Conservation (phyloP, 2,888 invertebrate genomes). For the Drosophila pseudotakahashii region DNA sequence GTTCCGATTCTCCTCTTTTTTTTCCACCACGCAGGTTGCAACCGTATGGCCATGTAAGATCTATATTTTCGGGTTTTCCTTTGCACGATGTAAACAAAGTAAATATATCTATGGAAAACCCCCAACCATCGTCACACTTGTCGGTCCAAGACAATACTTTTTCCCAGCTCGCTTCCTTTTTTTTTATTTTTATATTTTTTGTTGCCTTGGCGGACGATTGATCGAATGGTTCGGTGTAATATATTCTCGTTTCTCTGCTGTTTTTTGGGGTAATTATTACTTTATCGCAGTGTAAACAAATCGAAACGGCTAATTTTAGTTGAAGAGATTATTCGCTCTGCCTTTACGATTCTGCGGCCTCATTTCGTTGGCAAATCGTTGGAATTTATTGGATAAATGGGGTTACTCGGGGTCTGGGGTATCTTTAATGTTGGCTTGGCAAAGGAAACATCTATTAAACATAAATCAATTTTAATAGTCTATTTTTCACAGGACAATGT, state of each 20-base stretch:
- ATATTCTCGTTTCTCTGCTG: conserved; percentile 50
- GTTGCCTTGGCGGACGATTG: conserved; percentile 25
- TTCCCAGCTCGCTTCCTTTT: conserved; percentile 15
- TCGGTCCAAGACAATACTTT: conserved; percentile 53
- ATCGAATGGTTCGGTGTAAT: conserved; percentile 36
- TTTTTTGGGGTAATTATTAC: conserved; percentile 81
- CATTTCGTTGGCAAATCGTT: conserved; percentile 40
- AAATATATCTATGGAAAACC: not conserved
- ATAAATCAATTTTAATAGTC: conserved; percentile 3
- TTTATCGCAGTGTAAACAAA: conserved; percentile 70
- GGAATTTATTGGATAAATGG: conserved; percentile 14
- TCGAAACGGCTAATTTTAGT: conserved; percentile 71
- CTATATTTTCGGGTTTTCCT: conserved; percentile 45
- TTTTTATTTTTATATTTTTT: conserved; percentile 25
- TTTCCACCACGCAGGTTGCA: conserved; percentile 58
- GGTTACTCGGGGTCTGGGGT: conserved; percentile 4
- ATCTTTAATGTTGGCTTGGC: conserved; percentile 6
- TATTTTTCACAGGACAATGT: not conserved
- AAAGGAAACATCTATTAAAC: not conserved
- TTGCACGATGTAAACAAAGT: conserved; percentile 58
- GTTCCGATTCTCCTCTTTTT: conserved; percentile 11
- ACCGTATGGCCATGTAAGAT: conserved; percentile 68
- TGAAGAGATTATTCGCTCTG: conserved; percentile 46
- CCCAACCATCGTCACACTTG: conserved; percentile 57
- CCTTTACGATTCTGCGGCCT: conserved; percentile 45